phyloP scores from a whole-genome alignment of 2,888 invertebrate species.

The Acholoe squamosa region DNA sequence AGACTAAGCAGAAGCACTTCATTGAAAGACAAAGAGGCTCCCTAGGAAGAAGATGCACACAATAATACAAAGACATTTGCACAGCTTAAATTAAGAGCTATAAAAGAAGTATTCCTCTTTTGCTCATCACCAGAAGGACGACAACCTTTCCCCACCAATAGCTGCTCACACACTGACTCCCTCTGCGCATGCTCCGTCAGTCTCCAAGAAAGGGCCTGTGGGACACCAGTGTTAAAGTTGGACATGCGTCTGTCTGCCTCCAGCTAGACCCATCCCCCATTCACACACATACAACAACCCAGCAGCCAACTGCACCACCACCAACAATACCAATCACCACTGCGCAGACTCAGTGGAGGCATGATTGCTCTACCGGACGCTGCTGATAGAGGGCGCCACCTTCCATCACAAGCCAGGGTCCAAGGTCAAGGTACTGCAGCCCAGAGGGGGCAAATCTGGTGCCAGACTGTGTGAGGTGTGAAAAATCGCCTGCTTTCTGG shows the following conservation, averaged over 20 bases:
- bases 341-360: not conserved
- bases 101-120: no score
- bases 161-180: no score
- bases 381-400: slow-evolving; percentile 10
- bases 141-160: no score
- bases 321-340: not conserved
- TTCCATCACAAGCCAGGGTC: not conserved
- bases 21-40: no score
- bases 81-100: no score
- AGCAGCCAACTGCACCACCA: not conserved
- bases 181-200: not conserved
- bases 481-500: not conserved
- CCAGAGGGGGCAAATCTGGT: not conserved
- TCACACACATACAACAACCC: not conserved
- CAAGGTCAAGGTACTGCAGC: not conserved
- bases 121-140: no score
- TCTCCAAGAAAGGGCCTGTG: not conserved
- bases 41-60: no score
- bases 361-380: not conserved
- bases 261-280: not conserved
- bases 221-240: not conserved
- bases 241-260: not conserved
- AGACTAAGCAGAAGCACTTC: no score
- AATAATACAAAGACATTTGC: no score
- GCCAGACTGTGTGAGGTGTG: not conserved